phyloP scores from a whole-genome alignment of 1,140 invertebrate genomes.

The Brachystomella parvula region DNA sequence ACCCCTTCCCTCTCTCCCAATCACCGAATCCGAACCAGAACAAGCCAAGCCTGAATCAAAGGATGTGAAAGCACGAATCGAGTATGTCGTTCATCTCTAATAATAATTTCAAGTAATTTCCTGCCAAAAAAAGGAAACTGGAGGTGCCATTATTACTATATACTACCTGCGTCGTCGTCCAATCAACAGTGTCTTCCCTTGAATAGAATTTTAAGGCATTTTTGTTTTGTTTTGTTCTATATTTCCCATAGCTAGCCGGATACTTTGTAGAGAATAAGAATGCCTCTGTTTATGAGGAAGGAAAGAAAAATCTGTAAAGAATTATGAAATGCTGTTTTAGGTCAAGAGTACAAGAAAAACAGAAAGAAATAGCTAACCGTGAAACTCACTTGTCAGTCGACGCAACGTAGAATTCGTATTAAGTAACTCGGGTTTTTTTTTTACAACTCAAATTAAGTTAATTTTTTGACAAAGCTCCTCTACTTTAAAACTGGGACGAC shows the following conservation, averaged over 20 bases:
- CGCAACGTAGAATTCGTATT: constrained; percentile 6
- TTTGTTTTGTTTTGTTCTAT: too few species aligned
- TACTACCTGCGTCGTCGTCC: too few species aligned
- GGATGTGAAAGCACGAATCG: not conserved
- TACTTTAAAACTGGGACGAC: not conserved
- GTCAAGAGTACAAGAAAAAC: not conserved
- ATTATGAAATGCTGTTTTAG: too few species aligned
- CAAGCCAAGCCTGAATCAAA: not conserved
- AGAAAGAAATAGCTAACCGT: not conserved
- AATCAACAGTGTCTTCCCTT: too few species aligned
- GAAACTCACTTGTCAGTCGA: not conserved
- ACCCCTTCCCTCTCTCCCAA: not conserved
- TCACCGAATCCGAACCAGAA: not conserved
- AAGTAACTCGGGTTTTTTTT: not conserved
- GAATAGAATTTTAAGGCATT: too few species aligned
- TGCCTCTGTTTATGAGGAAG: too few species aligned
- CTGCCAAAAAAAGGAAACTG: constrained; percentile 1
- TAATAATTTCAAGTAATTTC: too few species aligned
- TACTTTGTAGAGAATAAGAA: too few species aligned
- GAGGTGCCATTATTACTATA: constrained; percentile 12
- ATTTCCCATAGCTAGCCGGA: too few species aligned
- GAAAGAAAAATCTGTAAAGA: too few species aligned
- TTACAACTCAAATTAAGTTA: not conserved
- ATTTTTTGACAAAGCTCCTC: not conserved
- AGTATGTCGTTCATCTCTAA: not conserved